Conservation (phyloP, 2,113 vertebrate genomes). For the Asarcornis scutulata region DNA sequence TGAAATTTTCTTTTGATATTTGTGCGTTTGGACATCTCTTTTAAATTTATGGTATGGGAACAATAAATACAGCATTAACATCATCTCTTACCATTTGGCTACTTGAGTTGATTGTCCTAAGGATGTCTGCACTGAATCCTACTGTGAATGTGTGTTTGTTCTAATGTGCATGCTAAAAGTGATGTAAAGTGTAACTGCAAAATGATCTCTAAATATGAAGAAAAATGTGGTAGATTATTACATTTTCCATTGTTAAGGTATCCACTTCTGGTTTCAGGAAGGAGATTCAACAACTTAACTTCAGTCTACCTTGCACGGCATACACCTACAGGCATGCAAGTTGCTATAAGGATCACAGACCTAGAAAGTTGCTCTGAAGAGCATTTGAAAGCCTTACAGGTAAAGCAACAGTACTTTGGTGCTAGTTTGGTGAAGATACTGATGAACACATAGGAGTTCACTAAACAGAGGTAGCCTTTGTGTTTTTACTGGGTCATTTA, state of each 20-base stretch:
- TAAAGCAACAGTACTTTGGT: slow-evolving; percentile 65
- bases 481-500: not conserved
- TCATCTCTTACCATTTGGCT: not conserved
- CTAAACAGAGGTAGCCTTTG: not conserved
- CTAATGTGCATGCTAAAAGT: not conserved
- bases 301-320: slow-evolving; percentile 91
- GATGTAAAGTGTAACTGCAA: not conserved
- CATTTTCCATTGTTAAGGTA: not conserved
- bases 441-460: not conserved
- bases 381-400: slow-evolving; percentile 91
- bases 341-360: slow-evolving; percentile 92
- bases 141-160: not conserved
- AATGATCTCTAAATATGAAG: not conserved
- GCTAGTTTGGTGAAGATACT: not conserved
- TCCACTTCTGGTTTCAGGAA: slow-evolving; percentile 79
- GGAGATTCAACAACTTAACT: slow-evolving; percentile 92
- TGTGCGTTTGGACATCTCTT: not conserved
- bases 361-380: slow-evolving; percentile 95
- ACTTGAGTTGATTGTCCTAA: not conserved
- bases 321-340: slow-evolving; percentile 86
- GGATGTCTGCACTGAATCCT: not conserved
- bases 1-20: not conserved
- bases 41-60: not conserved
- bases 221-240: not conserved
- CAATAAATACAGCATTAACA: not conserved